These are phyloP conservation scores for Leptogaster cylindrica DNA, from an alignment of 2,888 invertebrate species.

Conservation along the genomic window DNA sequence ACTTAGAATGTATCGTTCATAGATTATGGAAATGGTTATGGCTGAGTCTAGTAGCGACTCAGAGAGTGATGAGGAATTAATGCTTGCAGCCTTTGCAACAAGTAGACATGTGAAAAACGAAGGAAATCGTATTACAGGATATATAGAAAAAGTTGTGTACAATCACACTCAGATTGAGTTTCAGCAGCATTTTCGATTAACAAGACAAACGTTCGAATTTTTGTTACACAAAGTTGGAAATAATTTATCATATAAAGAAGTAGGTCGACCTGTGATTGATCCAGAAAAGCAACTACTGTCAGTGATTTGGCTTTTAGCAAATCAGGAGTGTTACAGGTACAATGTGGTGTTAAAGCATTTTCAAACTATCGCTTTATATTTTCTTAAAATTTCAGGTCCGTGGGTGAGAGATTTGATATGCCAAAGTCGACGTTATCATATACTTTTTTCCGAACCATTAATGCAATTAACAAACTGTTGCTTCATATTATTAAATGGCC, in stretches of 20 bases:
- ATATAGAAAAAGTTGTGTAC: neutral
- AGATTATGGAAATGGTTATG: too few species aligned
- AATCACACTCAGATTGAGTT: too few species aligned
- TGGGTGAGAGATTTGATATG: neutral
- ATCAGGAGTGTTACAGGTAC: neutral
- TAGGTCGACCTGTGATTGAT: neutral
- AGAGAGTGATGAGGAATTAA: too few species aligned
- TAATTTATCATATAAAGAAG: neutral
- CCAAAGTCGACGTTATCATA: too few species aligned
- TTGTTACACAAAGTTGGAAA: neutral
- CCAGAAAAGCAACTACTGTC: neutral
- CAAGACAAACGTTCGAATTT: conserved; percentile 1
- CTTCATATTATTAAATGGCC: neutral
- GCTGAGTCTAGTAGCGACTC: too few species aligned
- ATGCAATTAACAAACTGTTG: neutral
- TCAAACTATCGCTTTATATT: neutral
- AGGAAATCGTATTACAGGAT: neutral
- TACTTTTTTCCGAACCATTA: neutral
- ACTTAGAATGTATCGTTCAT: too few species aligned
- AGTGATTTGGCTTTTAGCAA: conserved; percentile 12
- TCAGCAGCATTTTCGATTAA: too few species aligned
- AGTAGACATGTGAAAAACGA: too few species aligned
- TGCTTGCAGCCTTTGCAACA: too few species aligned
- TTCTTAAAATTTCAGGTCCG: neutral
- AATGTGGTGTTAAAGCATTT: neutral